phyloP scores from a whole-genome alignment of 2,113 vertebrate genomes.

The Tylochromis polylepis region DNA sequence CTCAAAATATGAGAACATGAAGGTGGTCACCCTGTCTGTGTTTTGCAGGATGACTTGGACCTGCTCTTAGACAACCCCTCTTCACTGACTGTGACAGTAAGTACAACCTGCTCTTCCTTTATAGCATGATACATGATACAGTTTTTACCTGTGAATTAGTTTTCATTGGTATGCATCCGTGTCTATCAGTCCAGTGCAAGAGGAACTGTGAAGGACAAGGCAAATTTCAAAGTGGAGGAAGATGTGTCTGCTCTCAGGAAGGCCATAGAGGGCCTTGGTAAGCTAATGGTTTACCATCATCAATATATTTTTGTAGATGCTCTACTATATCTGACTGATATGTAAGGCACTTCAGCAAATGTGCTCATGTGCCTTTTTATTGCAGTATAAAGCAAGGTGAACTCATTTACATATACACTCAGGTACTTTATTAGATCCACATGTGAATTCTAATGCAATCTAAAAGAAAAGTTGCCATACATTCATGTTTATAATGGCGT shows the following conservation, averaged over 20 bases:
- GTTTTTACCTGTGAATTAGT: background rate
- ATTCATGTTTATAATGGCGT: background rate
- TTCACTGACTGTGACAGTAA: slow-evolving; percentile 51
- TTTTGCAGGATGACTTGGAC: slow-evolving; percentile 69
- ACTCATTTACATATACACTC: background rate
- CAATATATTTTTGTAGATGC: background rate
- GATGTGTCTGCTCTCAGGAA: slow-evolving; percentile 77
- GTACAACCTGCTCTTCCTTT: background rate
- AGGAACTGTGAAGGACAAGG: slow-evolving; percentile 76
- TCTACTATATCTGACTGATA: background rate
- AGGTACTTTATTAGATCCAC: background rate
- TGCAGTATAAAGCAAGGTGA: background rate
- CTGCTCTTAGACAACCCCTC: slow-evolving; percentile 72
- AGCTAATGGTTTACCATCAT: slow-evolving; percentile 2
- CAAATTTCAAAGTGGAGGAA: slow-evolving; percentile 73
- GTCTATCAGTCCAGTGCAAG: slow-evolving; percentile 67
- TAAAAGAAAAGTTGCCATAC: background rate
- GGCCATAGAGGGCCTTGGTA: slow-evolving; percentile 82
- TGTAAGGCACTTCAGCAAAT: background rate
- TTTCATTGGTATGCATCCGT: background rate
- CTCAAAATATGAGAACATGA: background rate
- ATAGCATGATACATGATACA: background rate
- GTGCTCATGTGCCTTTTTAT: background rate
- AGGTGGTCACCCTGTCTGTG: background rate
- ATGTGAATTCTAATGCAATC: background rate